Conservation (phyloP, 2,888 invertebrate genomes). For the Drosophila melanocephala region DNA sequence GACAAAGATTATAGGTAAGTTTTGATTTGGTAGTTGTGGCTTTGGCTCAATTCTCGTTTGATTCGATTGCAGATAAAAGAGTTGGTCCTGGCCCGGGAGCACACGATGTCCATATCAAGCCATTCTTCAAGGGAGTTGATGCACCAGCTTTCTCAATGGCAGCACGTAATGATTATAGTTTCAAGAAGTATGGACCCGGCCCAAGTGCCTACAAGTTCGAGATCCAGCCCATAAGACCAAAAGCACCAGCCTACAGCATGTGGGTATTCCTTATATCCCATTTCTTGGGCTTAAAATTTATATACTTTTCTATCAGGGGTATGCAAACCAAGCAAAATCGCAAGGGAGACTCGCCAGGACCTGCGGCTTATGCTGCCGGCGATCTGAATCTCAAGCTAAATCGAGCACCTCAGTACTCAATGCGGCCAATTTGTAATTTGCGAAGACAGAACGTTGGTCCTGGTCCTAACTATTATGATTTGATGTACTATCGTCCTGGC, state of each 20-base stretch:
- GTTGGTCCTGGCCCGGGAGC: constrained; percentile 83
- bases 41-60: background rate
- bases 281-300: accelerated
- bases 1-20: constrained; percentile 64
- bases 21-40: accelerated
- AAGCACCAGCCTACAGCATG: constrained; percentile 82
- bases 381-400: constrained; percentile 66
- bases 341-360: constrained; percentile 81
- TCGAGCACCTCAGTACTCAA: constrained; percentile 77
- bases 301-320: constrained; percentile 65
- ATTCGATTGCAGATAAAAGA: constrained; percentile 61
- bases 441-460: constrained; percentile 60
- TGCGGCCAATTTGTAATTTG: constrained; percentile 58
- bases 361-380: constrained; percentile 80
- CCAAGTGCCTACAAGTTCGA: constrained; percentile 81
- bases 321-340: constrained; percentile 48
- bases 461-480: constrained; percentile 81
- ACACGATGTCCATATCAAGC: constrained; percentile 74
- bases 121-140: constrained; percentile 69
- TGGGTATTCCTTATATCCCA: constrained; percentile 42
- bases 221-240: constrained; percentile 64
- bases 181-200: constrained; percentile 74
- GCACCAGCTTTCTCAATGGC: constrained; percentile 87
- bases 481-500: constrained; percentile 82
- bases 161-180: constrained; percentile 71